Percentiles rank a stretch among this genome's conserved stretches.
Evolutionary conservation across 1,140 invertebrate genomes (phyloP).

Genomic region (Eriosoma lanigerum): DNA sequence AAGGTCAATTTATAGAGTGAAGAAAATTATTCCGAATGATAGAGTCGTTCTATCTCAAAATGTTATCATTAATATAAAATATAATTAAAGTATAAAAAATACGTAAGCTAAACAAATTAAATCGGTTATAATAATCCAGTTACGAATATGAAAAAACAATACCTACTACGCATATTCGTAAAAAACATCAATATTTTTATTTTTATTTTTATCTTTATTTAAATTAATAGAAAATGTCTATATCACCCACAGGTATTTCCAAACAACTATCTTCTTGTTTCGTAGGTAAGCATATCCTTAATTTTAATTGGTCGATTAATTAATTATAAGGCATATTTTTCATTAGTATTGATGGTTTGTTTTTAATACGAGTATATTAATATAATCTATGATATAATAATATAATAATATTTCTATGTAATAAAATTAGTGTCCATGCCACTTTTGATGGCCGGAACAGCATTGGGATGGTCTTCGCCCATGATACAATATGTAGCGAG

Average conservation of each 20-base stretch:
- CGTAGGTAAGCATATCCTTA: neutral
- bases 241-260: neutral
- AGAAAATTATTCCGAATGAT: neutral
- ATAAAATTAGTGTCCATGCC: conserved; percentile 54
- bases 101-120: too few relatives aligned
- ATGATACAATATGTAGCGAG: conserved; percentile 60
- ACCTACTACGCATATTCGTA: too few relatives aligned
- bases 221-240: neutral
- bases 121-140: too few relatives aligned
- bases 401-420: neutral
- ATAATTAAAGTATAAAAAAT: conserved; percentile 18
- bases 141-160: too few relatives aligned
- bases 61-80: neutral
- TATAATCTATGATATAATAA: too few relatives aligned
- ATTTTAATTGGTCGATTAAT: neutral
- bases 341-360: too few relatives aligned
- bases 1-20: conserved; percentile 6
- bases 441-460: conserved; percentile 62
- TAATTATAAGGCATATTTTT: too few relatives aligned
- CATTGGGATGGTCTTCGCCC: conserved; percentile 76
- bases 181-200: too few relatives aligned
- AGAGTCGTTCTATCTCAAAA: conserved; percentile 2
- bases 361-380: too few relatives aligned
- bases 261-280: conserved; percentile 24
- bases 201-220: too few relatives aligned